Percentiles rank a stretch among this genome's conserved stretches.
Conservation (phyloP, 1,140 invertebrate species). For the Zaprionus gabonicus region DNA sequence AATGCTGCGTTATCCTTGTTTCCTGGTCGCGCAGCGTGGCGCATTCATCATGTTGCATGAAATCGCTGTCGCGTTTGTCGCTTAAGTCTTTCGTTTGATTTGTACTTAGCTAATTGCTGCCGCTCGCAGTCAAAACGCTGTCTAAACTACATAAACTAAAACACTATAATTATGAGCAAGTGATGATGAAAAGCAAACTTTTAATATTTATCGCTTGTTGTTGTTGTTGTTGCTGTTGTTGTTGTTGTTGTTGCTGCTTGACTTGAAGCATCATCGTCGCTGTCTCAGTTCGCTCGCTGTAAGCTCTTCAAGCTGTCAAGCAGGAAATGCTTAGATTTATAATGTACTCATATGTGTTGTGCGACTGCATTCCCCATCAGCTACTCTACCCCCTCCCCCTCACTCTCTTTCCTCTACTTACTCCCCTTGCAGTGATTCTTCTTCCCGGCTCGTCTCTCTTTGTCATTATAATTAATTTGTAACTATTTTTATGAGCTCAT, state of each 20-base stretch:
- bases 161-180: conserved; percentile 76
- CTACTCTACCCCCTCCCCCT: background rate
- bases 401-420: background rate
- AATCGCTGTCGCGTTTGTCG: conserved; percentile 67
- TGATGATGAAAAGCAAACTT: conserved; percentile 57
- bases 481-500: conserved; percentile 83
- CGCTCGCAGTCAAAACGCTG: conserved; percentile 61
- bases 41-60: conserved; percentile 63
- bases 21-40: conserved; percentile 24
- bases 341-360: conserved; percentile 56
- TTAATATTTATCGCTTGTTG: conserved; percentile 51
- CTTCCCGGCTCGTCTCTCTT: conserved; percentile 43
- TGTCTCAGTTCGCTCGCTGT: conserved; percentile 59
- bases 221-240: conserved; percentile 41
- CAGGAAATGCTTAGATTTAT: conserved; percentile 82
- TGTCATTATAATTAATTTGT: conserved; percentile 83
- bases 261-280: conserved; percentile 76
- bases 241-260: conserved; percentile 48
- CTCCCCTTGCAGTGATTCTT: conserved; percentile 10
- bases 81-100: conserved; percentile 81
- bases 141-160: conserved; percentile 73
- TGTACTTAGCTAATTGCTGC: conserved; percentile 80
- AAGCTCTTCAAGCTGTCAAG: conserved; percentile 79
- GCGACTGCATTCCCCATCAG: conserved; percentile 41
- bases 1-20: conserved; percentile 28